phyloP scores from a whole-genome alignment of 2,113 vertebrate genomes.

The Probosciger aterrimus region DNA sequence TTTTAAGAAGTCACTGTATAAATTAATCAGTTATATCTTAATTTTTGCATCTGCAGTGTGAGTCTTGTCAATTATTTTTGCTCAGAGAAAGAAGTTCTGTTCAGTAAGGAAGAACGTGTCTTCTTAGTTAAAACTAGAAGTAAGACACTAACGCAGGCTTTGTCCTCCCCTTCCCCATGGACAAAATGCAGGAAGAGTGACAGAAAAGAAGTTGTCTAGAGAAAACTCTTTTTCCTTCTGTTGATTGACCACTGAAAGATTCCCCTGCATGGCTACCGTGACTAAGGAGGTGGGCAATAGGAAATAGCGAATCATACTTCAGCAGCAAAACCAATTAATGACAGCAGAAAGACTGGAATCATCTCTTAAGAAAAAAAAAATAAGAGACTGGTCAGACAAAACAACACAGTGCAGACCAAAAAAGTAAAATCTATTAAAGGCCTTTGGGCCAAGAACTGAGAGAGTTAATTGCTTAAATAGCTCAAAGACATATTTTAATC shows the following conservation, averaged over 20 bases:
- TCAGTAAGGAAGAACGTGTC: neutral
- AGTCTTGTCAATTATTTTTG: neutral
- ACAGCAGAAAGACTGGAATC: neutral
- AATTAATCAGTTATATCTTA: neutral
- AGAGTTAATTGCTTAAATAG: constrained; percentile 2
- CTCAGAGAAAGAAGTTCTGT: neutral
- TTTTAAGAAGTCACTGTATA: neutral
- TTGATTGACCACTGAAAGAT: neutral
- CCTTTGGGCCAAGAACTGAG: neutral
- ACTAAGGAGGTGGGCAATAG: neutral
- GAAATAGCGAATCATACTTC: neutral
- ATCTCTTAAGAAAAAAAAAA: neutral
- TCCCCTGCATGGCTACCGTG: neutral
- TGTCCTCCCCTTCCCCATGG: neutral
- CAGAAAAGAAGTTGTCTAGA: neutral
- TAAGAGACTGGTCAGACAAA: neutral
- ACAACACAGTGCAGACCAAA: neutral
- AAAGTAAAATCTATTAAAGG: neutral
- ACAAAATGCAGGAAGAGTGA: neutral
- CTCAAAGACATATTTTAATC: neutral
- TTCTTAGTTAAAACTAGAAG: neutral
- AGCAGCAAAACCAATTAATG: constrained; percentile 8
- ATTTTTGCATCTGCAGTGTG: neutral
- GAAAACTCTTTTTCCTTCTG: neutral
- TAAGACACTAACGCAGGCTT: neutral